Base-by-base conservation (phyloP, 1,140 invertebrate genomes). In the Zaprionus kolodkinae region DNA sequence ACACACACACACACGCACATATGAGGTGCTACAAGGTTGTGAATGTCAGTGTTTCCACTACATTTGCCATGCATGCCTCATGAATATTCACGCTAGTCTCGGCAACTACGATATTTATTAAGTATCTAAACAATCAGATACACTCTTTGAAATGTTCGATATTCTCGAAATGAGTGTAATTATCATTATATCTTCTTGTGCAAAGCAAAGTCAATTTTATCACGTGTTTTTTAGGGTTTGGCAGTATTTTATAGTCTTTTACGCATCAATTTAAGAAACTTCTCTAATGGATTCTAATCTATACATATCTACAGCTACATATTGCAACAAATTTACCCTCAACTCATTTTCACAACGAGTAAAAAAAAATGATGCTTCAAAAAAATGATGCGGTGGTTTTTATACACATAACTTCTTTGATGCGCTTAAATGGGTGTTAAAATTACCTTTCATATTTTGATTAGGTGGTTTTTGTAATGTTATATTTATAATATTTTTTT, bases 1-100 rank as follows among this genome's bases (percentile, higher is more conserved):
- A 45, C n/a, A 45, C n/a, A 45, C 17, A 50, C 11, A 1, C 17
- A 45, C 7, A 45, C 17, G 25, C 11, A 3, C 17, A 4, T 21
- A 10, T 17, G 45, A 17, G 3, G 15, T 21, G 17, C 21, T 17
- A 12, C 17, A 17, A 50, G 15, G 45, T 50, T 50, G 10, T 48
- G n/a, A 30, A 35, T 17, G 15, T 11, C 15, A 12, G 6, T 57
- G 13, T 38, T 30, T 61, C 15, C 25, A 21, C 56, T 69, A 17
- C 17, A 50, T 25, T 50, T 11, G 17, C 45, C 21, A 12, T 48
- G 30, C 57, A 25, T n/a, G 30, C 57, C 57, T 27, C 6, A 43
- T 77, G 38, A 61, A 61, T 60, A 43, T 45, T 60, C 6, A 60
- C 43, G 27, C 15, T 13, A 0, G 21, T 30, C 5, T 7, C 12